Conservation (phyloP, 2,888 invertebrate genomes). For the Polylopha cassiicola region DNA sequence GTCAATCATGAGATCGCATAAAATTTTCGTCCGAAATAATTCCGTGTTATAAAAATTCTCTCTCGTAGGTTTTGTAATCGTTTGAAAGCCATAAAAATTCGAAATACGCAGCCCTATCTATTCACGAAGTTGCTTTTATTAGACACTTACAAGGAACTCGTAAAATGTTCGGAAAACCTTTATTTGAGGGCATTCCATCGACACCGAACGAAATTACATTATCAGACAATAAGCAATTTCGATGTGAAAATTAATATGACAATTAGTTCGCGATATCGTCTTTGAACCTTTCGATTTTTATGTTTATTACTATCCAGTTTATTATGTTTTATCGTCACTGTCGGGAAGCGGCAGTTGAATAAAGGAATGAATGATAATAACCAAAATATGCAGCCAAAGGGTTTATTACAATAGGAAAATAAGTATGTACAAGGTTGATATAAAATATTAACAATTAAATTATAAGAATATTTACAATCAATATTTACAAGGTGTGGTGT, state of each 20-base stretch:
- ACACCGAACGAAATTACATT: constrained; percentile 15
- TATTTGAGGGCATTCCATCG: constrained; percentile 20
- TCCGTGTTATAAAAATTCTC: constrained; percentile 17
- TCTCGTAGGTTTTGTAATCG: constrained; percentile 20
- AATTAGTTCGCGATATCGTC: background rate
- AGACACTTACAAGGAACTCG: constrained; percentile 17
- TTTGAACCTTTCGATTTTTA: too few species aligned
- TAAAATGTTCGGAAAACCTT: constrained; percentile 14
- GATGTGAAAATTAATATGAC: constrained; percentile 3
- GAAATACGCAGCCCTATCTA: constrained; percentile 20
- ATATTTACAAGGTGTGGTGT: too few species aligned
- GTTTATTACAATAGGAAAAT: too few species aligned
- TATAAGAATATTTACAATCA: too few species aligned
- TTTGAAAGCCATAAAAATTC: constrained; percentile 15
- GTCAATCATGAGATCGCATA: constrained; percentile 12
- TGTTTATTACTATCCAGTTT: too few species aligned
- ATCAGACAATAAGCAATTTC: constrained; percentile 8
- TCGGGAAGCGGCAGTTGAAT: too few species aligned
- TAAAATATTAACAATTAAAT: too few species aligned
- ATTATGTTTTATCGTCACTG: too few species aligned
- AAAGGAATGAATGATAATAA: too few species aligned
- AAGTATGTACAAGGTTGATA: too few species aligned
- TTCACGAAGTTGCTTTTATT: constrained; percentile 21
- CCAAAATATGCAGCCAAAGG: too few species aligned
- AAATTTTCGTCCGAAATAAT: constrained; percentile 12